Base-by-base conservation (phyloP, 1,140 invertebrate species). In the Scaptomyza hsui region DNA sequence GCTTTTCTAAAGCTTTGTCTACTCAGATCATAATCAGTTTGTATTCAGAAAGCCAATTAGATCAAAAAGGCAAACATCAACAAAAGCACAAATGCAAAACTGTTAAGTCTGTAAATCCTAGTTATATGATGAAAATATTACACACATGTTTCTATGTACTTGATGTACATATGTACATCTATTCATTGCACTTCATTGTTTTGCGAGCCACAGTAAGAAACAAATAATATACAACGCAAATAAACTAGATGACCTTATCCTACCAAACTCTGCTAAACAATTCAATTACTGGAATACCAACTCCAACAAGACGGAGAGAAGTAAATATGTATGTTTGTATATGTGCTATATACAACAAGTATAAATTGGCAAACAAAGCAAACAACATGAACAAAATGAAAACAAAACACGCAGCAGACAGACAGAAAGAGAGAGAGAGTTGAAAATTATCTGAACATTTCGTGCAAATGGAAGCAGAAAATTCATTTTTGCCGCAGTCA, bases 401-500 rank as follows among this genome's bases (percentile, higher is more conserved):
- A 82, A 78, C 61, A 74, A 71, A 75, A 74, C 79, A 82, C 74
- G 74, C 78, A 81, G 64, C 78, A 81, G 64, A 59, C 59, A 47
- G 56, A 71, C 37, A 37, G 75, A 69, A 59, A 15, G 45, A 0
- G 21, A 15, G 42, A 26, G 9, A 35, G 32, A 42, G 52, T 61
- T 78, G 71, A 78, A 74, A 82, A 83, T 83, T 83, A 82, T 82
- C 71, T 75, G 65, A 39, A 51, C 64, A 75, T 82, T 83, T 72
- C 79, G 79, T 83, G 79, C 79, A 83, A 82, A 83, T 71, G 75
- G 52, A 83, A 72, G 75, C 79, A 60, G 65, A 83, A 83, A 75
- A 83, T 75, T 83, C 71, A 78, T 75, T 82, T 79, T 82, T 83
- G 78, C 79, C 79, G 79, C 79, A 82, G 79, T 83, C 79, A 78